phyloP scores from a whole-genome alignment of 2,797 vertebrate species.

The Orestias chungarensis region DNA sequence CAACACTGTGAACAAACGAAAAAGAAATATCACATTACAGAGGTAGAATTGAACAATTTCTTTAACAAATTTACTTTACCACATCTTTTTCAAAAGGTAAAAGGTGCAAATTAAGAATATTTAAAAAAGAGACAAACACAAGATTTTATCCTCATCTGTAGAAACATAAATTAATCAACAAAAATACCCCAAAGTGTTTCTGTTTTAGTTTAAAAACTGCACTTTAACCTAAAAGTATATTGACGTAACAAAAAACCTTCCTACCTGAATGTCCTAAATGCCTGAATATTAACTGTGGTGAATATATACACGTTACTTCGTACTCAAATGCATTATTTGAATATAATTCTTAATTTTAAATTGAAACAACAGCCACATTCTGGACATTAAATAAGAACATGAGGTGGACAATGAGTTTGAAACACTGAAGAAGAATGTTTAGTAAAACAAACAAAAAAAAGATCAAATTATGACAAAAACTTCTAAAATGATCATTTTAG shows the following conservation, averaged over 20 bases:
- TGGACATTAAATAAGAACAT: background rate
- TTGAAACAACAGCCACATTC: slow-evolving; percentile 15
- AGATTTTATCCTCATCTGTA: background rate
- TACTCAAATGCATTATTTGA: slow-evolving; percentile 21
- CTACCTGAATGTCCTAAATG: background rate
- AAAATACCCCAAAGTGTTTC: background rate
- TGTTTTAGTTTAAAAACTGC: no score
- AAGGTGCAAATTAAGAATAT: background rate
- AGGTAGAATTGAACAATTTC: no score
- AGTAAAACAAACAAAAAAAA: background rate
- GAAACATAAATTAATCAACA: background rate
- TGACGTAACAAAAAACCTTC: background rate
- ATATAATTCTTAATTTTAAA: slow-evolving; percentile 32
- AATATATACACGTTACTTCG: background rate
- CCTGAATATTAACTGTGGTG: no score
- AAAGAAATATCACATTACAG: no score
- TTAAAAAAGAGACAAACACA: background rate
- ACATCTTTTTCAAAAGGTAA: background rate
- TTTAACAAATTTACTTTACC: no score
- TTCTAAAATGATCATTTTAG: background rate
- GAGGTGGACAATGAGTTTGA: background rate
- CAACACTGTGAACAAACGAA: no score
- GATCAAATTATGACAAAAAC: background rate
- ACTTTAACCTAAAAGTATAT: slow-evolving; percentile 5
- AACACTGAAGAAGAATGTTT: background rate